phyloP scores from a whole-genome alignment of 2,113 vertebrate species.

The Mobula birostris region DNA sequence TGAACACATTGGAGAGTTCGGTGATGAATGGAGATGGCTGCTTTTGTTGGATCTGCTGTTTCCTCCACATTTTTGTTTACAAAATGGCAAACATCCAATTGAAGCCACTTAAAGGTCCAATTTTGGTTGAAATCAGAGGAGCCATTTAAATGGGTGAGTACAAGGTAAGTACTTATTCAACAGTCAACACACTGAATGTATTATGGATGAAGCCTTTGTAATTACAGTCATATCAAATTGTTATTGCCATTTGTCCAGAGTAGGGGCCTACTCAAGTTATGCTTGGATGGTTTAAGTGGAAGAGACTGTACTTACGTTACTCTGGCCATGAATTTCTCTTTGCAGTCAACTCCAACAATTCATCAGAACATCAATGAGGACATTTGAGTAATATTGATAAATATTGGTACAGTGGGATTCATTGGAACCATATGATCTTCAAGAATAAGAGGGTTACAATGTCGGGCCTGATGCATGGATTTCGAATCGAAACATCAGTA shows the following conservation, averaged over 20 bases:
- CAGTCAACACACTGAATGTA: background rate
- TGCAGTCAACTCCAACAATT: background rate
- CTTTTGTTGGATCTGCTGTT: background rate
- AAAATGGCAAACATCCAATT: background rate
- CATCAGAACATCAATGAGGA: background rate
- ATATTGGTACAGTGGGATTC: no score
- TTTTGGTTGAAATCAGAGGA: conserved; percentile 7
- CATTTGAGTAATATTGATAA: background rate
- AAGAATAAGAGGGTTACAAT: background rate
- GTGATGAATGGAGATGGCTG: background rate
- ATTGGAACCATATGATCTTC: no score
- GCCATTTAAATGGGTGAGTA: background rate
- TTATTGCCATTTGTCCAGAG: background rate
- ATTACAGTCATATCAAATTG: background rate
- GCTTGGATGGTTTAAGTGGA: no score
- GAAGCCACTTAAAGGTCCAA: background rate
- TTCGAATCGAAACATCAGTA: no score
- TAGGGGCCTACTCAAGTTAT: no score
- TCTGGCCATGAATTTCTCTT: background rate
- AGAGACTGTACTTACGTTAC: no score
- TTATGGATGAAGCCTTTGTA: background rate
- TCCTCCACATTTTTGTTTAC: background rate
- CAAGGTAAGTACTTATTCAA: background rate
- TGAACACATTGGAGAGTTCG: background rate
- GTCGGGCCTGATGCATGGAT: background rate